Percentiles rank a stretch among this genome's conserved stretches.
These are phyloP conservation scores for Macquaria ambigua DNA, from an alignment of 2,113 vertebrate species.

Conservation along the genomic window DNA sequence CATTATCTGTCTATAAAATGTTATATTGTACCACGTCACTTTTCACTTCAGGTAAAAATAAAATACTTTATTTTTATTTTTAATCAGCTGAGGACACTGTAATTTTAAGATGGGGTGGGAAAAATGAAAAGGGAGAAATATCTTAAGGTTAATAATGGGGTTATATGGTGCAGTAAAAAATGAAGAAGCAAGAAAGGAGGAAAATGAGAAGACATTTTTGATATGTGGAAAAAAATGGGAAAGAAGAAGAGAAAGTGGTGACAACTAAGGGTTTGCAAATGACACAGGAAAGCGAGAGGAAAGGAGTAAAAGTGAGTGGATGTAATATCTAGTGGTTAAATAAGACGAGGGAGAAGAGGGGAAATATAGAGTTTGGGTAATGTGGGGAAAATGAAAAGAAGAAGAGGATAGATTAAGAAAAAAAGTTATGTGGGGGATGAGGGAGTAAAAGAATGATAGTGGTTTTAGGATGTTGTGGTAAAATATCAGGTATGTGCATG, in stretches of 20 bases:
- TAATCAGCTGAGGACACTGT: neutral
- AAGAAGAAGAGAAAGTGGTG: slow-evolving; percentile 2
- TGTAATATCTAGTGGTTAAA: slow-evolving; percentile 4
- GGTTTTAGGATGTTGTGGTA: slow-evolving; percentile 46
- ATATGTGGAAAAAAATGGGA: neutral
- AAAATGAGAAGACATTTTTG: neutral
- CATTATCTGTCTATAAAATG: no score
- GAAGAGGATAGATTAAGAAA: slow-evolving; percentile 7
- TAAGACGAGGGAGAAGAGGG: neutral
- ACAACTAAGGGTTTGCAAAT: neutral
- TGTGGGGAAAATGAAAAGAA: slow-evolving; percentile 23
- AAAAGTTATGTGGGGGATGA: neutral
- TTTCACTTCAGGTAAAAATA: neutral
- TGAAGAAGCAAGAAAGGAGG: neutral
- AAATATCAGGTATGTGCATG: slow-evolving; percentile 33
- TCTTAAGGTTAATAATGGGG: neutral
- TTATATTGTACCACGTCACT: neutral
- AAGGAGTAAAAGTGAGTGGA: slow-evolving; percentile 8
- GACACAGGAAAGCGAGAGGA: neutral
- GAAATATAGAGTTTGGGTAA: neutral
- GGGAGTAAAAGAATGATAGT: neutral
- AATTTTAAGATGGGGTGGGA: neutral
- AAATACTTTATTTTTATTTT: neutral
- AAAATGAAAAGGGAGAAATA: neutral
- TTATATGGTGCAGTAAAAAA: neutral